These are phyloP conservation scores for Apistogramma diplotaenia DNA, from an alignment of 2,113 vertebrate genomes.

Conservation along the genomic window DNA sequence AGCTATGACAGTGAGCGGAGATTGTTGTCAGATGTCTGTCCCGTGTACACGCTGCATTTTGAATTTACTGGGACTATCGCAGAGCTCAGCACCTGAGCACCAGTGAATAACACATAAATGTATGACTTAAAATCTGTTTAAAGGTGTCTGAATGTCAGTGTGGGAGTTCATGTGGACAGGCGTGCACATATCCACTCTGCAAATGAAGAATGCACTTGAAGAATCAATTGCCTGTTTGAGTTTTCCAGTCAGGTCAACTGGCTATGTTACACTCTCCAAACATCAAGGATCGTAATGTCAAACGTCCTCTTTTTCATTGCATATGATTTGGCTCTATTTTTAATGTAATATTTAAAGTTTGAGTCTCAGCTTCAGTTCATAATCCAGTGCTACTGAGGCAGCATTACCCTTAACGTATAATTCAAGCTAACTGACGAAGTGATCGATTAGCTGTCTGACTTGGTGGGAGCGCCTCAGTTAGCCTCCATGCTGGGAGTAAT, in stretches of 20 bases:
- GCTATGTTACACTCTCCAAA: not conserved
- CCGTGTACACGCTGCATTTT: conserved; percentile 1
- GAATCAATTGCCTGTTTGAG: not conserved
- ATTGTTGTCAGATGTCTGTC: not conserved
- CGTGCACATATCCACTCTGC: not conserved
- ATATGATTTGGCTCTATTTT: not conserved
- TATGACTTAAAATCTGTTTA: not conserved
- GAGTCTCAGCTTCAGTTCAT: not conserved
- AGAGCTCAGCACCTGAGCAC: not conserved
- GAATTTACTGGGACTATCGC: conserved; percentile 21
- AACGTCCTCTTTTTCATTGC: not conserved
- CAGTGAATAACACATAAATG: not conserved
- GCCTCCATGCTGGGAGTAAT: not conserved
- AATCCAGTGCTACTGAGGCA: not conserved
- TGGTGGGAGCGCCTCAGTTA: not conserved
- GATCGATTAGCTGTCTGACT: conserved; percentile 3
- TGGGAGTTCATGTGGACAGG: not conserved
- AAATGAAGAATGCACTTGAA: not conserved
- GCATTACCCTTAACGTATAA: not conserved
- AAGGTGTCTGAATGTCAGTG: not conserved
- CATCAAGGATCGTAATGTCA: not conserved
- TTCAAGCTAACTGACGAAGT: not conserved
- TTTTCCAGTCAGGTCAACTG: not conserved
- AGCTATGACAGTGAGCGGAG: conserved; percentile 3
- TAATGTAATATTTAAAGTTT: not conserved